Percentiles rank a stretch among this genome's conserved stretches.
Evolutionary conservation across 2,888 invertebrate genomes (phyloP).

Genomic region (Drosophila fungiperda): DNA sequence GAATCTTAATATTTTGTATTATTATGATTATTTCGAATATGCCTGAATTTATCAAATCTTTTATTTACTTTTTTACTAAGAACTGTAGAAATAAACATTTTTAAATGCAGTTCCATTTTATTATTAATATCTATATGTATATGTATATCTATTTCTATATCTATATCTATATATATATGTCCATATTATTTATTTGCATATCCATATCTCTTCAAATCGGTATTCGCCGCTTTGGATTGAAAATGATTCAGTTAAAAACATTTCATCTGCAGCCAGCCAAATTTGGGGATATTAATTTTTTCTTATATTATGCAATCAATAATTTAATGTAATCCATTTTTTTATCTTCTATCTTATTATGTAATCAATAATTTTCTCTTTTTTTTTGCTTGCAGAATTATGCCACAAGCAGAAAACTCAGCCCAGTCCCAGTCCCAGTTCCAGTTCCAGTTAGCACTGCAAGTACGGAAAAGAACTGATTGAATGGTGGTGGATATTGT

Average conservation of each 20-base stretch:
- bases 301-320: neutral
- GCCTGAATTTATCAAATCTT: neutral
- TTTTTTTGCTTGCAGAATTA: conserved; percentile 41
- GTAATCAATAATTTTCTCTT: neutral
- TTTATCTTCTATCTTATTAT: neutral
- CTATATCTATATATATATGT: no score
- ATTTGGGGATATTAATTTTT: neutral
- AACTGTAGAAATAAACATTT: neutral
- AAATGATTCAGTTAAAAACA: neutral
- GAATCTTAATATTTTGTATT: neutral
- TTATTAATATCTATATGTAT: neutral
- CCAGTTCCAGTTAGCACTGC: conserved; percentile 1
- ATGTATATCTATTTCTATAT: neutral
- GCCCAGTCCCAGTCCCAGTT: neutral
- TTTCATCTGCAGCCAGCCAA: neutral
- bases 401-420: conserved; percentile 33
- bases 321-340: neutral
- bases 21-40: neutral
- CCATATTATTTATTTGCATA: no score
- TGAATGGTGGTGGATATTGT: conserved; percentile 45
- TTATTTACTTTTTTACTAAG: neutral
- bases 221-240: neutral
- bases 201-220: neutral
- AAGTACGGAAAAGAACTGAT: conserved; percentile 40
- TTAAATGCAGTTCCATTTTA: neutral